These are phyloP conservation scores for Aphelocoma coerulescens DNA, from an alignment of 2,113 vertebrate genomes.

Conservation along the genomic window DNA sequence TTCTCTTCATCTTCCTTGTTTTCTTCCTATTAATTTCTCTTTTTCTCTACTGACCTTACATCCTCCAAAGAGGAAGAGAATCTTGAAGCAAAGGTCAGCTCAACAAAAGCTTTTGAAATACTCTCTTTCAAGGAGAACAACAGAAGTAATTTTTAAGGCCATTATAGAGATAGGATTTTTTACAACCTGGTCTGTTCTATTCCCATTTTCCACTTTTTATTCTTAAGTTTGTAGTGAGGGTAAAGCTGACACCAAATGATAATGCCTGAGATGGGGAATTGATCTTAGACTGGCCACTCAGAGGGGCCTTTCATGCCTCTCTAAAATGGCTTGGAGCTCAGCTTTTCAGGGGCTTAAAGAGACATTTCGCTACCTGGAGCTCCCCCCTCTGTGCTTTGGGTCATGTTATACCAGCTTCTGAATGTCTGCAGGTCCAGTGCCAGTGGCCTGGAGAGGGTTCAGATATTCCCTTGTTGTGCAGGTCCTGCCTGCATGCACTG, in stretches of 20 bases:
- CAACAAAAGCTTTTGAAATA: background rate
- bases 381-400: background rate
- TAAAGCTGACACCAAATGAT: background rate
- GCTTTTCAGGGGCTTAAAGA: background rate
- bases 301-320: background rate
- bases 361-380: background rate
- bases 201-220: background rate
- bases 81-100: slow-evolving; percentile 7
- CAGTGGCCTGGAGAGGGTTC: background rate
- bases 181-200: background rate
- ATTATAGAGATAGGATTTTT: background rate
- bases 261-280: background rate
- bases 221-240: background rate
- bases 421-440: background rate
- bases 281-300: background rate
- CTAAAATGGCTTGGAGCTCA: background rate
- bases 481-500: background rate
- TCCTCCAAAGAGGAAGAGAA: background rate
- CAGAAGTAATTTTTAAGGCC: background rate
- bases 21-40: background rate
- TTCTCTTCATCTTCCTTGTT: background rate
- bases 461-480: background rate
- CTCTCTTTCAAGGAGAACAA: background rate
- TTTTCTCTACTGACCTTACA: background rate
- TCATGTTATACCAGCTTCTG: background rate